These are phyloP conservation scores for Pygoscelis antarcticus DNA, from an alignment of 2,113 vertebrate species.

Conservation along the genomic window DNA sequence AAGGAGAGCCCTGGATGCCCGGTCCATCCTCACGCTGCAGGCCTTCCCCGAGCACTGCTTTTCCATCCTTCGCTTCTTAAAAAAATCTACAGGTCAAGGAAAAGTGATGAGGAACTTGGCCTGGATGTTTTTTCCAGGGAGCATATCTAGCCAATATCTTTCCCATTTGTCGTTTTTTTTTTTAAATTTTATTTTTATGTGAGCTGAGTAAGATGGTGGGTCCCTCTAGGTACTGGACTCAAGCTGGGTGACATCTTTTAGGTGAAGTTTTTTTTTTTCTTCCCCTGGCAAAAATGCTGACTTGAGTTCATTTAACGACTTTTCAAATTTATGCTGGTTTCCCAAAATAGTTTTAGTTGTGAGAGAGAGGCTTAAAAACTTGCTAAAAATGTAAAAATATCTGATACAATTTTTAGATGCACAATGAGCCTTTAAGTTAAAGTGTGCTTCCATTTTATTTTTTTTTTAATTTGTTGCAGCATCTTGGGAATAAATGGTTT, in stretches of 20 bases:
- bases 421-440: background rate
- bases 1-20: background rate
- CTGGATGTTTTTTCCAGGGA: background rate
- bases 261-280: background rate
- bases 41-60: background rate
- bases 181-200: background rate
- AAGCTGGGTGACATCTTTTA: background rate
- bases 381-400: background rate
- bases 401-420: background rate
- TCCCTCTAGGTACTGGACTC: background rate
- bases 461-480: background rate
- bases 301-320: rapidly evolving
- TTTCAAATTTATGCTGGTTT: background rate
- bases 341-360: background rate
- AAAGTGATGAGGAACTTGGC: background rate
- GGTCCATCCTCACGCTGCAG: background rate
- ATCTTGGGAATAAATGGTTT: background rate
- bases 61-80: background rate
- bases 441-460: background rate
- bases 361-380: background rate
- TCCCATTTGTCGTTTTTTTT: too few species aligned
- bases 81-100: background rate
- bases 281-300: background rate
- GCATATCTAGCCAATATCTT: background rate
- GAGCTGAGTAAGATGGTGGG: background rate